A percentile compares a stretch with the other conserved stretches of the same genome.
These are phyloP conservation scores for Actinia equina DNA, from an alignment of 64 coral and sea anemone species.

Conservation along the genomic window DNA sequence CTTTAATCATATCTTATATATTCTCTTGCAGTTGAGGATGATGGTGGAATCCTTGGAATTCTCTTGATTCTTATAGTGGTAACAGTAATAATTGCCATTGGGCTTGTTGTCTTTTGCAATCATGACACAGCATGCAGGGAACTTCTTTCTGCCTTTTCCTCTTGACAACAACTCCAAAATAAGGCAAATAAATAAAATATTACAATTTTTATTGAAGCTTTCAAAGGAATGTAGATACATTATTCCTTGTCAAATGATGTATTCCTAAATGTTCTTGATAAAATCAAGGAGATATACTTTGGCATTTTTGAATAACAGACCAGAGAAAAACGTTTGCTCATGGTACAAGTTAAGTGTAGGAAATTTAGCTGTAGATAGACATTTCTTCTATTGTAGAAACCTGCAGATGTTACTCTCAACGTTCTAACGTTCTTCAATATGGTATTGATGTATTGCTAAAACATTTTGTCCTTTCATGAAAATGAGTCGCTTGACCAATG, in stretches of 20 bases:
- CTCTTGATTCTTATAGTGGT: slow-evolving; percentile 51
- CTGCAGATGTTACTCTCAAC: too few relatives aligned
- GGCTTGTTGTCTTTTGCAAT: slow-evolving; percentile 69
- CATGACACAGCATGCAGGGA: slow-evolving; percentile 76
- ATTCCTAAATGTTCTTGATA: background rate
- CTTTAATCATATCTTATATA: background rate
- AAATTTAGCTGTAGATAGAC: too few relatives aligned
- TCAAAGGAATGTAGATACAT: background rate
- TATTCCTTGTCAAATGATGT: background rate
- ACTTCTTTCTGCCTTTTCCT: slow-evolving; percentile 52
- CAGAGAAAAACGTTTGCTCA: too few relatives aligned
- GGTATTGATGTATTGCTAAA: too few relatives aligned
- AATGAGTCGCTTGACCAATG: too few relatives aligned
- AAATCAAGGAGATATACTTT: background rate
- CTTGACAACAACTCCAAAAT: slow-evolving; percentile 35
- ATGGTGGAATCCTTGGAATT: slow-evolving; percentile 56
- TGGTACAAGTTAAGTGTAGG: too few relatives aligned
- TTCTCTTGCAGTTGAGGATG: slow-evolving; percentile 45
- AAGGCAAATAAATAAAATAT: too few relatives aligned
- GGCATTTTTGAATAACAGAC: background rate
- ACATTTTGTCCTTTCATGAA: too few relatives aligned
- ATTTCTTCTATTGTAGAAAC: too few relatives aligned
- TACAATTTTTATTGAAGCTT: background rate
- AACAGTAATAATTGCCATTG: slow-evolving; percentile 59
- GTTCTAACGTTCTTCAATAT: too few relatives aligned